Base-by-base conservation (phyloP, 2,888 invertebrate species). In the Troides oblongomaculatus region DNA sequence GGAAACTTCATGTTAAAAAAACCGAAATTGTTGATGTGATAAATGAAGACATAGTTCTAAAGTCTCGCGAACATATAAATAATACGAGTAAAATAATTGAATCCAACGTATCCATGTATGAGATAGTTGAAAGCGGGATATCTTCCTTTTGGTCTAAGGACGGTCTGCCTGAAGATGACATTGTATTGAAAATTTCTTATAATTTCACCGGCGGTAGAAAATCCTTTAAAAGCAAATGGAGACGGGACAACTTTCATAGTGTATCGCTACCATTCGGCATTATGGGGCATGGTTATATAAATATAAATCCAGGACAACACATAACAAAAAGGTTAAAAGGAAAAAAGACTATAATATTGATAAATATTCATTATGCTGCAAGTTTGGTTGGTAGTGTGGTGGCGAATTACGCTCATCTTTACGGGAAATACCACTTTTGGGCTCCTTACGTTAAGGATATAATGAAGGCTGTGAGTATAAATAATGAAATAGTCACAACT, bases 371-470 rank as follows among this genome's bases (percentile, higher is more conserved):
- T 1, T 87, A 85, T 43, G 65, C 74, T 36, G 84, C 89, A 0
- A 71, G 73, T 39, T 72, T 91, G 2, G 70, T 77, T 23, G 90
- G 90, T 0, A 80, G 76, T 68, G 60, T 87, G 0, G 77, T 90
- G 30, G 81, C 81, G 0, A 87, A 88, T 72, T 90, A 84, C 63
- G 83, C 79, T 0, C 73, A 74, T 3, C 68, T 88, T 61, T 88
- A 87, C 39, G 90, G 90, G 0, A 85, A 84, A 72, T 84, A 90
- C 71, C 87, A 90, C 71, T 88, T 87, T 70, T 91, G 81, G 74
- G 82, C 89, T 0, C 89, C 90, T 0, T 72, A 80, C 1, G 75
- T 88, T 0, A 67, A 72, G 39, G 77, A 79, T 64, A 85, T 91
- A 2, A 86, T 91, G 89, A 82, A 74, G 72, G 84, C 84, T 2